Evolutionary conservation across 2,797 vertebrate genomes (phyloP).

Genomic region (Eulemur coronatus): DNA sequence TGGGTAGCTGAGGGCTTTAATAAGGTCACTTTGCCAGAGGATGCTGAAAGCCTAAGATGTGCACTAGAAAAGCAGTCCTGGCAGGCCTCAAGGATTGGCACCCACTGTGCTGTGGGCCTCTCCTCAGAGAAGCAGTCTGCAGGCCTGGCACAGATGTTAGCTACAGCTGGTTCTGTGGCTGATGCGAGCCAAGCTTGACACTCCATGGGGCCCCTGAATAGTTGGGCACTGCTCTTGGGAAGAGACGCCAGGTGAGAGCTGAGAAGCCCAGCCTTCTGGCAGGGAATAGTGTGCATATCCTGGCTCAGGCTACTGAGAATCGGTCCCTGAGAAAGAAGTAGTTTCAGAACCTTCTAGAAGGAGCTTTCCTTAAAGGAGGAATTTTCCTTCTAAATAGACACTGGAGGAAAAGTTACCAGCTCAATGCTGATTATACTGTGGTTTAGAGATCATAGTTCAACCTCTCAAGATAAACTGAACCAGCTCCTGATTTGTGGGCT

Average conservation of each 20-base stretch:
- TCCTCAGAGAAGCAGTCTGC: neutral
- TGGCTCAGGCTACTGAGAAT: neutral
- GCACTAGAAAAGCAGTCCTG: slow-evolving; percentile 12
- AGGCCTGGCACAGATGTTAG: neutral
- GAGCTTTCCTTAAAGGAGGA: neutral
- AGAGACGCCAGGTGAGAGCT: neutral
- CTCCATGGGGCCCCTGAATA: neutral
- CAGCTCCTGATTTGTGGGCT: neutral
- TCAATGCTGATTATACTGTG: neutral
- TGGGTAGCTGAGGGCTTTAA: neutral
- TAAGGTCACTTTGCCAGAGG: neutral
- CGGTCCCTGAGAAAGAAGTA: neutral
- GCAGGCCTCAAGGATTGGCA: neutral
- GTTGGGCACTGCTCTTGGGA: neutral
- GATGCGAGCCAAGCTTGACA: neutral
- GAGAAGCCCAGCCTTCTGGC: neutral
- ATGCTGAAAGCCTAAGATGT: neutral
- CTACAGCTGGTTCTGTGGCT: neutral
- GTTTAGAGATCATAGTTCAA: neutral
- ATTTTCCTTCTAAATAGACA: neutral
- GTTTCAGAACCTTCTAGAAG: neutral
- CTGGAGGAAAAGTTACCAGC: neutral
- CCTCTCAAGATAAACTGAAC: neutral
- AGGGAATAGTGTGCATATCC: neutral
- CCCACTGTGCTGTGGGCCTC: neutral